These are phyloP conservation scores for Drosophila insularis DNA, from an alignment of 1,140 invertebrate species.

Conservation along the genomic window DNA sequence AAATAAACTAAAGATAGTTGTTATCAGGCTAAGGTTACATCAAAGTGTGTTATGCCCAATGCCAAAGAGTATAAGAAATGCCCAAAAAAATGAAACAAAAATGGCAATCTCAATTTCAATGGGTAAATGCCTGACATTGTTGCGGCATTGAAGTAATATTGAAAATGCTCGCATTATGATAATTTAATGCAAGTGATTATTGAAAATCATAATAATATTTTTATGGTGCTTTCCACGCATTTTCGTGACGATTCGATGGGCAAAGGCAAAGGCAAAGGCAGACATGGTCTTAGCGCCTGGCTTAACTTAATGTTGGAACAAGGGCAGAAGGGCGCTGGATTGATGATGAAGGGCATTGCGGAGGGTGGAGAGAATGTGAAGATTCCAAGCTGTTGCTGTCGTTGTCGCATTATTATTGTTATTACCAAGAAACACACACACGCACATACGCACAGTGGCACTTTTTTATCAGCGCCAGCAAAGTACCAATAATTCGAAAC, in stretches of 20 bases:
- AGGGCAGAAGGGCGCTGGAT: conserved; percentile 4
- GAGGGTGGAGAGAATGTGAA: background rate
- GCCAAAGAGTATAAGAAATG: background rate
- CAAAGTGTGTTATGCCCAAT: too few relatives aligned
- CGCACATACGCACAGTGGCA: background rate
- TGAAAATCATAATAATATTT: conserved; percentile 80
- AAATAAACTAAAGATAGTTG: too few relatives aligned
- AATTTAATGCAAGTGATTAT: conserved; percentile 79
- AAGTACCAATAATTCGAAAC: conserved; percentile 79
- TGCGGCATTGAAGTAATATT: conserved; percentile 58
- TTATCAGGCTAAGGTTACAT: too few relatives aligned
- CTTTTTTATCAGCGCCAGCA: conserved; percentile 71
- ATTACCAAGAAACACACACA: conserved; percentile 67
- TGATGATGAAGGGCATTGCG: background rate
- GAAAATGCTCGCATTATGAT: conserved; percentile 76
- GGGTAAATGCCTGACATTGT: conserved; percentile 24
- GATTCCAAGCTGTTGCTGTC: conserved; percentile 55
- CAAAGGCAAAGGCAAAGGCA: background rate
- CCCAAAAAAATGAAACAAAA: conserved; percentile 51
- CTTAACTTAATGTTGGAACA: conserved; percentile 37
- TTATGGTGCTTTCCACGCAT: conserved; percentile 60
- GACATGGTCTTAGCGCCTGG: conserved; percentile 30
- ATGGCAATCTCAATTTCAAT: conserved; percentile 2
- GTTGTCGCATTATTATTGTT: conserved; percentile 81
- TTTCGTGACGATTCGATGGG: background rate